Base-by-base conservation (phyloP, 1,140 invertebrate species). In the Drosophila yakuba region DNA sequence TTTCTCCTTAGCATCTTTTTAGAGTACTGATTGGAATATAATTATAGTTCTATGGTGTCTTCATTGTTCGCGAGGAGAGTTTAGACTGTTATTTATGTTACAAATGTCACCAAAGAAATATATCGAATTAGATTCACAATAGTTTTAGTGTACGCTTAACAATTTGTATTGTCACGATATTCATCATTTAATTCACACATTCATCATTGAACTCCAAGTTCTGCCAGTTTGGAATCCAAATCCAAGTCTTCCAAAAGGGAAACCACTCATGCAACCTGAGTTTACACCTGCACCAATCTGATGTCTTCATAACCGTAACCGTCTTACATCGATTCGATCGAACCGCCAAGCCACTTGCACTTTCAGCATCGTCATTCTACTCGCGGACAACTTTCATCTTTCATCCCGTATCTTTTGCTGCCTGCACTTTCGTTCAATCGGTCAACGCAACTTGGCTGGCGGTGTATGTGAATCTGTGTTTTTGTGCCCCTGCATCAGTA, bases 391-490 rank as follows among this genome's bases (percentile, higher is more conserved):
- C 76, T 83, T 86, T 86, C 84, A 89, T 89, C 84, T 89, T 80
- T 89, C 78, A 80, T 84, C 56, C 63, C 41, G 47, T 47, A 58
- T 55, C 64, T 71, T 52, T 39, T 45, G 67, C 44, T 52, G 50
- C 77, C 54, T 52, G 57, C 75, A 88, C 83, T 88, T 89, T 88
- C 83, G 60, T 78, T 76, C 83, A 85, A 86, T 86, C 74, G 82
- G 83, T 86, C 78, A 86, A 76, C 74, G 75, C 59, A 77, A 78
- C 50, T 36, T 44, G 44, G 43, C 36, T 61, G 39, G 38, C 51
- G 47, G 51, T 39, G 45, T 59, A 61, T 66, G 12, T 47, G 38
- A 61, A 50, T 39, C 57, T 62, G 17, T 64, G 36, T 39, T 32
- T 55, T 28, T 58, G 44, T 59, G 43, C 57, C 32, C 28, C 50